phyloP scores from a whole-genome alignment of 2,113 vertebrate species.

The Candoia aspera region DNA sequence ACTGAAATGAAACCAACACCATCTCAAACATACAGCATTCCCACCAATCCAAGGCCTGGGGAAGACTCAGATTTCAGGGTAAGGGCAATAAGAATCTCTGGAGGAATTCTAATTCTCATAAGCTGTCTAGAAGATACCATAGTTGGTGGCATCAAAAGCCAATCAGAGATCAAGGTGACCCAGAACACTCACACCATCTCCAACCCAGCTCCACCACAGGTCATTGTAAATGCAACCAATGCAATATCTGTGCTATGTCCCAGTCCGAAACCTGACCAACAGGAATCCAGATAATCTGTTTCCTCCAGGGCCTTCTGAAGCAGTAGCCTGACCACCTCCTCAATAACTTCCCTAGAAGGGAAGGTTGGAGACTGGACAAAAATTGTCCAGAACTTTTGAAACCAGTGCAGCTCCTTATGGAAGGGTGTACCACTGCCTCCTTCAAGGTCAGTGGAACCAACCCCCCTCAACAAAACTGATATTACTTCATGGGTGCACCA shows the following conservation, averaged over 20 bases:
- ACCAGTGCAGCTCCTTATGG: background rate
- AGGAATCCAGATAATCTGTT: background rate
- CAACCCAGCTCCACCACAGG: background rate
- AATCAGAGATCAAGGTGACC: background rate
- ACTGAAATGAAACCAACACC: background rate
- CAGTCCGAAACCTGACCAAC: too few species aligned
- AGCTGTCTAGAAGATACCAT: background rate
- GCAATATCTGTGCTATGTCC: background rate
- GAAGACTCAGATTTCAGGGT: background rate
- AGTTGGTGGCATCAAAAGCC: background rate
- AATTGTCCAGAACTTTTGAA: background rate
- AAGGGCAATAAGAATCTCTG: background rate
- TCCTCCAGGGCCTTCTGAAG: background rate
- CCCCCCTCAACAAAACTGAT: background rate
- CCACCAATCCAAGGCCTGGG: background rate
- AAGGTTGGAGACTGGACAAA: background rate
- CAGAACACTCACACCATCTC: background rate
- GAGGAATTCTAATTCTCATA: background rate
- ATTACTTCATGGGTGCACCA: background rate
- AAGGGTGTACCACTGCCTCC: too few species aligned
- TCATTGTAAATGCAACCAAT: background rate
- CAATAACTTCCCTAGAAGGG: background rate
- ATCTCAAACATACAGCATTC: background rate
- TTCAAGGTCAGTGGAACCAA: too few species aligned
- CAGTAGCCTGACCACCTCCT: background rate